Conservation (phyloP, 2,888 invertebrate genomes). For the Fragum sueziense region DNA sequence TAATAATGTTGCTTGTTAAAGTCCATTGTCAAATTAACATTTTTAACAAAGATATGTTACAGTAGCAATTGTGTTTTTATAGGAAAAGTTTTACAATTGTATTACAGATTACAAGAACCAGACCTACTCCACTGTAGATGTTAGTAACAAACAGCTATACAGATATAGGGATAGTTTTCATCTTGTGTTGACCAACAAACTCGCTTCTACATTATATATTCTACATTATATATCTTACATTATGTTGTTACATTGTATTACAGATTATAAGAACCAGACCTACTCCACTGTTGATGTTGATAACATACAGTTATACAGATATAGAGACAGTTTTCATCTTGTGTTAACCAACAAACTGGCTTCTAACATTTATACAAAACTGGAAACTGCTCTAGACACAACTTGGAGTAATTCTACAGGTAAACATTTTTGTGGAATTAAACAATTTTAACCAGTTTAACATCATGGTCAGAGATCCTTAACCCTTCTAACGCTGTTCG, state of each 20-base stretch:
- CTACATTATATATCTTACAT: too few relatives aligned
- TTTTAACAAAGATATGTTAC: too few relatives aligned
- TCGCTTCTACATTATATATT: constrained; percentile 21
- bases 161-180: constrained; percentile 59
- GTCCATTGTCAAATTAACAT: too few relatives aligned
- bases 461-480: too few relatives aligned
- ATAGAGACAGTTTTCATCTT: constrained; percentile 59
- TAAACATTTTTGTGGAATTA: too few relatives aligned
- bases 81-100: too few relatives aligned
- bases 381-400: not conserved
- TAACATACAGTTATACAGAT: constrained; percentile 37
- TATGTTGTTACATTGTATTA: too few relatives aligned
- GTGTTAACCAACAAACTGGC: constrained; percentile 54
- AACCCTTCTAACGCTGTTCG: too few relatives aligned
- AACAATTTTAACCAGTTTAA: too few relatives aligned
- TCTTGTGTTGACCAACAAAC: constrained; percentile 52
- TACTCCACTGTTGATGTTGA: constrained; percentile 44
- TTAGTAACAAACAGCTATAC: constrained; percentile 30
- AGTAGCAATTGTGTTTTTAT: too few relatives aligned
- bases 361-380: not conserved
- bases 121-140: constrained; percentile 41
- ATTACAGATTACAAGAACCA: constrained; percentile 43
- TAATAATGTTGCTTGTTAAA: too few relatives aligned
- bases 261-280: constrained; percentile 41
- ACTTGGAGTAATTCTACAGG: constrained; percentile 4